phyloP scores from a whole-genome alignment of 2,888 invertebrate species.

The Lamellibrachia columna region DNA sequence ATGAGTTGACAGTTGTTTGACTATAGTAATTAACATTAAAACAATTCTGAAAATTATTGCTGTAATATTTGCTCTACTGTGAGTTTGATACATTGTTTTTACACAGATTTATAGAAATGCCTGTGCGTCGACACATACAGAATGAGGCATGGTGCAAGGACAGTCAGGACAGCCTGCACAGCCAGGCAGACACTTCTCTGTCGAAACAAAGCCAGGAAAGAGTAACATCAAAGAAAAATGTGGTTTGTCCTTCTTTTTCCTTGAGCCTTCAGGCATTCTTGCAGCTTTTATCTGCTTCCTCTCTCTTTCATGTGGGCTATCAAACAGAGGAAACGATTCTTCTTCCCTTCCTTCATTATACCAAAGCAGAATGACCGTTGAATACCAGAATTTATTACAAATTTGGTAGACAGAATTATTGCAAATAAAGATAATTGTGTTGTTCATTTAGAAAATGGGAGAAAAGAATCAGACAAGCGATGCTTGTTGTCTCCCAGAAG shows the following conservation, averaged over 20 bases:
- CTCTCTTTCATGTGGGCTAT: no score
- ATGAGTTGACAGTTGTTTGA: neutral
- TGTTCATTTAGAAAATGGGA: neutral
- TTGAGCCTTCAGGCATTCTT: neutral
- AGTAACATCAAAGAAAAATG: neutral
- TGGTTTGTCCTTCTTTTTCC: neutral
- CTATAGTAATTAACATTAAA: neutral
- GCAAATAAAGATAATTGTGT: neutral
- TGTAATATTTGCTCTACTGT: neutral
- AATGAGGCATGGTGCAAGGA: slow-evolving; percentile 32
- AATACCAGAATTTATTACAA: neutral
- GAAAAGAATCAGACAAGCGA: neutral
- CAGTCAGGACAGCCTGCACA: neutral
- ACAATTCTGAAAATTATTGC: neutral
- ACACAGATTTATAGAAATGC: slow-evolving; percentile 53
- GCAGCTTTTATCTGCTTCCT: neutral
- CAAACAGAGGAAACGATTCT: no score
- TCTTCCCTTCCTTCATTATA: no score
- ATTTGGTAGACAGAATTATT: neutral
- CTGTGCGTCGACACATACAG: slow-evolving; percentile 56
- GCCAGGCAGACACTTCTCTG: neutral
- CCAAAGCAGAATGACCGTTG: neutral
- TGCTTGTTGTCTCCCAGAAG: neutral
- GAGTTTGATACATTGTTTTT: neutral
- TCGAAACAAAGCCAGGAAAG: neutral